These are phyloP conservation scores for Sebastes dallii DNA, from an alignment of 2,797 vertebrate genomes.

Conservation along the genomic window DNA sequence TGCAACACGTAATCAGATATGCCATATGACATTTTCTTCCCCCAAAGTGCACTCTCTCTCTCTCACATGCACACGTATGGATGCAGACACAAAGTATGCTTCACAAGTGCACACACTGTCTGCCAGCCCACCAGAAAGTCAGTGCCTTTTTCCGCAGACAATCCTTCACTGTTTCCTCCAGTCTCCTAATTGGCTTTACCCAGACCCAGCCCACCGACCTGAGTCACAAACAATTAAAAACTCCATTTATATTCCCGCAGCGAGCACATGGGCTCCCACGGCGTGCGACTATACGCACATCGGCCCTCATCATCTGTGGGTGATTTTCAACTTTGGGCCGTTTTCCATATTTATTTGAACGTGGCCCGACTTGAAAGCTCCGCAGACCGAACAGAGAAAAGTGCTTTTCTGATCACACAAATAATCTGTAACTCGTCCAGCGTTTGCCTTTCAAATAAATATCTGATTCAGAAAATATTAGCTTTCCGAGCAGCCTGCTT, in stretches of 20 bases:
- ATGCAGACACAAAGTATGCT: constrained; percentile 35
- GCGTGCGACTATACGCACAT: constrained; percentile 87
- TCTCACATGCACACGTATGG: constrained; percentile 10
- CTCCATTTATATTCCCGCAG: constrained; percentile 86
- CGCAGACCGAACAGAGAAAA: constrained; percentile 77
- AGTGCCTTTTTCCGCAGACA: constrained; percentile 82
- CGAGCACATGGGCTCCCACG: constrained; percentile 86
- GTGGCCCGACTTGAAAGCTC: constrained; percentile 86
- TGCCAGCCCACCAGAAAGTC: constrained; percentile 72
- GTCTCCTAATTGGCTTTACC: constrained; percentile 88
- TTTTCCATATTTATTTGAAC: constrained; percentile 94
- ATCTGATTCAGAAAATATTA: constrained; percentile 79
- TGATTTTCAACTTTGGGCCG: constrained; percentile 88
- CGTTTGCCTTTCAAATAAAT: constrained; percentile 82
- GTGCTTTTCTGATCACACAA: constrained; percentile 90
- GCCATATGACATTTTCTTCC: constrained; percentile 74
- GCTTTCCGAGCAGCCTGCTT: constrained; percentile 74
- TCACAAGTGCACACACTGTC: constrained; percentile 35
- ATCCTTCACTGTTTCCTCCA: constrained; percentile 88
- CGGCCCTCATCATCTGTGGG: constrained; percentile 91
- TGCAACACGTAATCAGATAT: constrained; percentile 77
- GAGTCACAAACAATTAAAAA: constrained; percentile 95
- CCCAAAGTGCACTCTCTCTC: constrained; percentile 32
- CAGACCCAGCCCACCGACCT: constrained; percentile 85
- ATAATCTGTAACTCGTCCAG: constrained; percentile 84